Conservation (phyloP, 1,140 invertebrate genomes). For the Hermatobates lingyangjiaoensis region DNA sequence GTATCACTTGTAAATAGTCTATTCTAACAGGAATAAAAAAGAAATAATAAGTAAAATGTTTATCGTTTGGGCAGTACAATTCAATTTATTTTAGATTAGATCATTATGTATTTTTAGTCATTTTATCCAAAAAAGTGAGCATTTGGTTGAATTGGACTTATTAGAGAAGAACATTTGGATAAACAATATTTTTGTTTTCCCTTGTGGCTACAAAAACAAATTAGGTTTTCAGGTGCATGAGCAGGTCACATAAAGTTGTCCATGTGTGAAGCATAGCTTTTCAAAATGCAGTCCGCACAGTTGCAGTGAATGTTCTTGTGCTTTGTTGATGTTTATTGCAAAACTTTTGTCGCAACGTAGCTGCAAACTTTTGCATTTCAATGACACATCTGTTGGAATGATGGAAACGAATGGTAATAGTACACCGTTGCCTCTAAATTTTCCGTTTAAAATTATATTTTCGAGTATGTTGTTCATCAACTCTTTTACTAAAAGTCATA, state of each 20-base stretch:
- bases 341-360: constrained; percentile 25
- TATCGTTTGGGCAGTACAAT: no score
- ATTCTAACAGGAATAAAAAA: no score
- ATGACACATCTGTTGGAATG: constrained; percentile 5
- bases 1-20: no score
- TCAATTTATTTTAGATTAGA: no score
- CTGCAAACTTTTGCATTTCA: constrained; percentile 12
- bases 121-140: no score
- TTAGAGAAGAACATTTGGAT: background rate
- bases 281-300: constrained; percentile 10
- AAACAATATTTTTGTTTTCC: constrained; percentile 7
- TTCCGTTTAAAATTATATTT: constrained; percentile 5
- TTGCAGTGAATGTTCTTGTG: constrained; percentile 14
- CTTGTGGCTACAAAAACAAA: background rate
- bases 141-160: no score
- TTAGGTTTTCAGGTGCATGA: background rate
- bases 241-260: constrained; percentile 17
- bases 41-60: no score
- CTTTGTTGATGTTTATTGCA: constrained; percentile 26
- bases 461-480: constrained; percentile 19
- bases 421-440: background rate
- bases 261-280: constrained; percentile 19
- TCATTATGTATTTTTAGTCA: no score
- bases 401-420: constrained; percentile 5
- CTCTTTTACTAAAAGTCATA: constrained; percentile 16